Base-by-base conservation (phyloP, 2,888 invertebrate species). In the Electrophaes corylata region DNA sequence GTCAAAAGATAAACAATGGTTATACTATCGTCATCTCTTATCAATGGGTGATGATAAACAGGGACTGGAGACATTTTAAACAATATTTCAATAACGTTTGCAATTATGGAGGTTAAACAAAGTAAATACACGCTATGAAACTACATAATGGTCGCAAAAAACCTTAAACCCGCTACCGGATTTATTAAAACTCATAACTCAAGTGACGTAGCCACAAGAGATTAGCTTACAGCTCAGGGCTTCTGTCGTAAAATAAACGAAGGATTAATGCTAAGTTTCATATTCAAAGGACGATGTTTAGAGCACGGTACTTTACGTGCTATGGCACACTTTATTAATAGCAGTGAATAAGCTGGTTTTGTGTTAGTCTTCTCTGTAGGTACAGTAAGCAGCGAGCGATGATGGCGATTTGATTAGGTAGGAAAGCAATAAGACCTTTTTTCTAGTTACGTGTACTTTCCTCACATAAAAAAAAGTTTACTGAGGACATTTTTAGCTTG, bases 241-340 rank as follows among this genome's bases (percentile, higher is more conserved):
- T 47, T 41, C 1, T 8, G 11, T 23, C 41, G 33, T 54, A 41
- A 35, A 33, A 41, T 48, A 31, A 26, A 53, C 45, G 19, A 40
- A 53, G 44, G n/a, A 14, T n/a, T 48, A 41, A 23, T 23, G 46
- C 40, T 54, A 11, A 40, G 46, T 41, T 53, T 41, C 29, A 53
- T 45, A 37, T 41, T 54, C n/a, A 44, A 51, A 37, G 35, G 8
- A 23, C 10, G 12, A 14, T 29, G 39, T 26, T 37, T 52, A 33
- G 23, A 39, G 19, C 16, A 14, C 3, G 23, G 12, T 3, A 43
- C 23, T 31, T 33, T 14, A 31, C 19, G 19, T 46, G 45, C 43
- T 18, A 11, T 23, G 43, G 31, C 19, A 19, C 1, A n/a, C 8
- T 29, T 11, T 33, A 50, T 33, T 20, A 40, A 40, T 49, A 40